Percentiles rank a stretch among this genome's conserved stretches.
phyloP scores from a whole-genome alignment of 1,140 invertebrate species.

The Olivierus martensii region DNA sequence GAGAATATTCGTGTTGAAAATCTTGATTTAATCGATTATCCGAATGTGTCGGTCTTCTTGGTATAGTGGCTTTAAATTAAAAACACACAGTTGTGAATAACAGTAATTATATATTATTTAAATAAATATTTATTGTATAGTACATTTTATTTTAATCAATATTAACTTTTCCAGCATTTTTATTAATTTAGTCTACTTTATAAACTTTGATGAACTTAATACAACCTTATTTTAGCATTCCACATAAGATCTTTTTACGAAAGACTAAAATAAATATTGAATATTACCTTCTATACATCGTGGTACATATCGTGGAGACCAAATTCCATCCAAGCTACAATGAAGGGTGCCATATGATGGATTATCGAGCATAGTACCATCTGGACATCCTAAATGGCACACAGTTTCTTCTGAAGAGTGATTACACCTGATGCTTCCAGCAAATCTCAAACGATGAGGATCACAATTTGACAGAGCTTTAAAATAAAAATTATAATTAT shows the following conservation, averaged over 20 bases:
- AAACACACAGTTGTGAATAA: no score
- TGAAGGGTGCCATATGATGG: constrained; percentile 1
- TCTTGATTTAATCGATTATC: background rate
- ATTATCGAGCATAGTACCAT: constrained; percentile 6
- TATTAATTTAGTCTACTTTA: no score
- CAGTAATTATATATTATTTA: no score
- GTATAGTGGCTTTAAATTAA: background rate
- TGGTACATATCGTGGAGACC: constrained; percentile 51
- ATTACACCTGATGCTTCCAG: constrained; percentile 1
- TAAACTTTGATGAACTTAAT: no score
- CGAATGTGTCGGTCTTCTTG: background rate
- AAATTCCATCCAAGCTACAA: constrained; percentile 27
- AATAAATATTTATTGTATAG: no score
- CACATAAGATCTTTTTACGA: background rate
- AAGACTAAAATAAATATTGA: background rate
- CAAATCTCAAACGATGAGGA: background rate
- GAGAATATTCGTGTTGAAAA: background rate
- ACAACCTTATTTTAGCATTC: no score
- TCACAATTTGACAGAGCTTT: constrained; percentile 13
- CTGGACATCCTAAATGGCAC: constrained; percentile 8
- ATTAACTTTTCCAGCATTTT: no score
- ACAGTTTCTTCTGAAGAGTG: constrained; percentile 10
- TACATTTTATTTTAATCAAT: no score
- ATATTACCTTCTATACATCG: constrained; percentile 52
- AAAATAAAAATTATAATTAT: no score